Base-by-base conservation (phyloP, 2,113 vertebrate genomes). In the Triplophysa siluroides region DNA sequence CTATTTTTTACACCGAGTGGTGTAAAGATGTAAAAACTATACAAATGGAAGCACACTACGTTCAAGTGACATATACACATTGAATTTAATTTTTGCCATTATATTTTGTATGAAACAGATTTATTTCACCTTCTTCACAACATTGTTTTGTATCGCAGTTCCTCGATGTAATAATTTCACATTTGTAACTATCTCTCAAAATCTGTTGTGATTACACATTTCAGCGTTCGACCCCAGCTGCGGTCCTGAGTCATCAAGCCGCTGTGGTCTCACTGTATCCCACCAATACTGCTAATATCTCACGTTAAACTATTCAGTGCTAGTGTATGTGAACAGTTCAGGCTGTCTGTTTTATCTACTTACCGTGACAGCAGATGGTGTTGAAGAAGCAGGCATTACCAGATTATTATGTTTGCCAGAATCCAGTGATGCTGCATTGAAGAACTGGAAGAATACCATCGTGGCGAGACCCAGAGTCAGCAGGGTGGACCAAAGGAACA, bases 401-500 rank as follows among this genome's bases (percentile, higher is more conserved):
- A 16, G 63, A 45, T 63, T 21, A 73, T 60, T 38, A 29, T 0
- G 11, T 33, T 7, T 26, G 9, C 10, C 16, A 0, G 54, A n/a
- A 67, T 10, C 50, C 16, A 43, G 71, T 8, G 56, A 78, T 29
- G 58, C 84, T 85, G 79, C 80, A 1, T 1, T 13, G 14, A 86
- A 84, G 85, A 91, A 87, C 85, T 83, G 88, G 16, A 88, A 21
- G 63, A 69, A 21, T 78, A 91, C 76, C 68, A 84, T 63, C 8
- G 72, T 56, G 18, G 56, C 58, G 60, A 90, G 88, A 56, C 78
- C 43, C 12, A 90, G 38, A 52, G 91, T 88, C 2, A 92, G 85
- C 60, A 91, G 1, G 63, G 78, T 64, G 74, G 73, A 75, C 92
- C 92, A 93, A 63, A 88, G 43, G 47, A 92, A 73, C 71, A 92